Base-by-base conservation (phyloP, 2,888 invertebrate species). In the Cancer borealis region DNA sequence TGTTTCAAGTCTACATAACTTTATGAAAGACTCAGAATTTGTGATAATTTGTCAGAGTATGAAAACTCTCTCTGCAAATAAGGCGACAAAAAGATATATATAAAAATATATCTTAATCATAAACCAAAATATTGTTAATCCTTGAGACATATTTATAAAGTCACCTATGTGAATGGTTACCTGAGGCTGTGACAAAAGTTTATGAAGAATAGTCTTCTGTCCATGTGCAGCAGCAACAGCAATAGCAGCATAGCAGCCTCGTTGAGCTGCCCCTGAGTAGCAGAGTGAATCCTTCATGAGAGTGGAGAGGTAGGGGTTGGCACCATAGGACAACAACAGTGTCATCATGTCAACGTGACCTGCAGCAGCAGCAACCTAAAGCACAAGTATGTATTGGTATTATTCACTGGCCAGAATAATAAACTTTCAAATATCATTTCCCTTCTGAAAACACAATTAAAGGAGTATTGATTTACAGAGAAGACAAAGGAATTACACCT, bases 191-290 rank as follows among this genome's bases (percentile, higher is more conserved):
- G 98, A 97, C n/a, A 98, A 96, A 47, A 98, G 96, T 96, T 98
- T 98, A 95, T 98, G 98, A 88, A 99, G 97, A 95, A 98, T 97
- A 0, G 97, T 97, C 92, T 98, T 97, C 92, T 98, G 98, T 0
- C 99, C 99, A 96, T 99, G 98, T 0, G 98, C 98, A 66, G 99
- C 98, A 46, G 99, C 98, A 17, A 99, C 98, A 0, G 98, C 98
- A 96, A 99, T 98, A 66, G 99, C 98, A 96, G 95, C 95, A 49
- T 96, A 94, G 84, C 96, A 95, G 46, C 94, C 96, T 96, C 97
- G 97, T 96, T 98, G 98, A 0, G 98, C 98, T 0, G 98, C 98
- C 0, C 98, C 98, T 0, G 98, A 98, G 96, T 98, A 98, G 96
- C 98, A 98, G 94, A 98, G 97, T 0, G 98, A 98, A 96, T 98